Evolutionary conservation across 2,113 vertebrate species (phyloP).

Genomic region (Trachemys scripta): DNA sequence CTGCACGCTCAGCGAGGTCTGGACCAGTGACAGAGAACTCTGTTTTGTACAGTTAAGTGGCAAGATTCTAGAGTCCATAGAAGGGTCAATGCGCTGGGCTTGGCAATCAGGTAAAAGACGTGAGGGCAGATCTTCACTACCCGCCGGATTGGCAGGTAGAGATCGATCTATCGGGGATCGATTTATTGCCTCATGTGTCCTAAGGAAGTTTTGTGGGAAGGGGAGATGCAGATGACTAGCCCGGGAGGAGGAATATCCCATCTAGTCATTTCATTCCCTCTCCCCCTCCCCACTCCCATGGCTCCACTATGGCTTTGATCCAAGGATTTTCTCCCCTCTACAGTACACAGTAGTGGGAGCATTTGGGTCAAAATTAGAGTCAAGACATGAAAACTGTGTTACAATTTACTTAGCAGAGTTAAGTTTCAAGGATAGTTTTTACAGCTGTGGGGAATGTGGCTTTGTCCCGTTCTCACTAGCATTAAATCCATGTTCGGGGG

Average conservation of each 20-base stretch:
- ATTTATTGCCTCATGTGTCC: too few species aligned
- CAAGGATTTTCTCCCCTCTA: background rate
- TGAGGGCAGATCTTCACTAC: too few species aligned
- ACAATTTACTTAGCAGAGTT: too few species aligned
- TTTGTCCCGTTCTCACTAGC: background rate
- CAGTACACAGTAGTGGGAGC: background rate
- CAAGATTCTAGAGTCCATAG: background rate
- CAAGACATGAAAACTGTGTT: background rate
- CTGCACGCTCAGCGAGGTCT: fast-evolving
- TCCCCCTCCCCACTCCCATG: too few species aligned
- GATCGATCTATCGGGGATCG: too few species aligned
- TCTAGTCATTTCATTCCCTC: background rate
- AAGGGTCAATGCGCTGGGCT: background rate
- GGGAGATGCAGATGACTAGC: background rate
- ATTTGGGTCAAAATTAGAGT: background rate
- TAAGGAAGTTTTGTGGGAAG: too few species aligned
- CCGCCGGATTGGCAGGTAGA: too few species aligned
- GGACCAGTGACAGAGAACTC: fast-evolving
- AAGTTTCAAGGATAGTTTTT: background rate
- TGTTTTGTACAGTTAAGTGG: background rate
- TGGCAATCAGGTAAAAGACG: background rate
- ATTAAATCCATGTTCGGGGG: background rate
- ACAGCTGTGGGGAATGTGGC: background rate
- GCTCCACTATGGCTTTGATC: too few species aligned
- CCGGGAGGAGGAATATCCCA: background rate